Conservation (phyloP, 2,797 vertebrate species). For the Falco peregrinus region DNA sequence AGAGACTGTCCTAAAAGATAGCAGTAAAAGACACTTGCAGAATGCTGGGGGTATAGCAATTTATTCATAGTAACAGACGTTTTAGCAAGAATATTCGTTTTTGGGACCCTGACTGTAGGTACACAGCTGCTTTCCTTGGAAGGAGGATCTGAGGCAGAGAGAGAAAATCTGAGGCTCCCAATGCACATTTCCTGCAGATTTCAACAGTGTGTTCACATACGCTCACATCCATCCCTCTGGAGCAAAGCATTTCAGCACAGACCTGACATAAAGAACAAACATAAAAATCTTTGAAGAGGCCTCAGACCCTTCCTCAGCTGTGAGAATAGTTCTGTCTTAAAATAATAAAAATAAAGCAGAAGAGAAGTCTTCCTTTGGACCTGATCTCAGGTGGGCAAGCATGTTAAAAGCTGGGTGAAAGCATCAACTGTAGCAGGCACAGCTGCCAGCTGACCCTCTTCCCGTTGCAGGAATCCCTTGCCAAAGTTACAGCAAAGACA, state of each 20-base stretch:
- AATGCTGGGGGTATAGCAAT: background rate
- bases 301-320: background rate
- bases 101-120: rapidly evolving
- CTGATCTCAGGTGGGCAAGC: background rate
- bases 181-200: background rate
- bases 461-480: background rate
- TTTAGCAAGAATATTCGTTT: background rate
- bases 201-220: background rate
- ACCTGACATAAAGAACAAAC: background rate
- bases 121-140: background rate
- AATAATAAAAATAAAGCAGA: background rate
- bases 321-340: background rate
- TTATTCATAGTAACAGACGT: background rate
- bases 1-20: background rate
- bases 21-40: background rate
- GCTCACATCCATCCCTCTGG: background rate
- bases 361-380: background rate
- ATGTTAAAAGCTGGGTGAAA: background rate
- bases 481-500: background rate
- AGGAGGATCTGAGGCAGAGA: background rate
- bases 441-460: background rate
- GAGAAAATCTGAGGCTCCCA: background rate
- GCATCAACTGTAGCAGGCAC: background rate
- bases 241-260: background rate
- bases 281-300: background rate